A percentile compares a stretch with the other conserved stretches of the same genome.
Conservation (phyloP, 2,113 vertebrate genomes). For the Tragelaphus scriptus region DNA sequence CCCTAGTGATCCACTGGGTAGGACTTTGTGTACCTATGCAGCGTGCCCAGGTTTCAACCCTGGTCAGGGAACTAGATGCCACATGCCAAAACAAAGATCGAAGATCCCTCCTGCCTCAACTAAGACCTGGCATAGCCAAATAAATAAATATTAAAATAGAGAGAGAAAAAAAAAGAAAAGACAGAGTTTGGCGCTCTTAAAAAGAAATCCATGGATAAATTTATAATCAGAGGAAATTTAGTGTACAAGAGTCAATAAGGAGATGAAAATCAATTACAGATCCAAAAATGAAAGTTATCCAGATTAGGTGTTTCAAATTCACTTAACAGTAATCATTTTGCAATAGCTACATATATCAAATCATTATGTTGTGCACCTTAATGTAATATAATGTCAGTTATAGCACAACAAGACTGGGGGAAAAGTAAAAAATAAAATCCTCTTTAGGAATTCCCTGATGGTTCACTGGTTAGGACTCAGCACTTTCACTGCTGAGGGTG, state of each 20-base stretch:
- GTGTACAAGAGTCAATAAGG: not conserved
- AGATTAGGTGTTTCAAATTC: not conserved
- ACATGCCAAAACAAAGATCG: not conserved
- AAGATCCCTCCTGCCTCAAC: not conserved
- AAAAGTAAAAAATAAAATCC: not conserved
- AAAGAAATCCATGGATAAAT: not conserved
- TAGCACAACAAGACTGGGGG: not conserved
- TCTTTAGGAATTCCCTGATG: not conserved
- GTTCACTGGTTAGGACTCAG: not conserved
- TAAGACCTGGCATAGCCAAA: not conserved
- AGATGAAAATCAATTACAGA: not conserved
- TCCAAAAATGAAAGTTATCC: not conserved
- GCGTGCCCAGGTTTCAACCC: not conserved
- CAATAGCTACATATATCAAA: not conserved
- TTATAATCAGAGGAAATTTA: slow-evolving; percentile 5
- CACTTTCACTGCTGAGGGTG: not conserved
- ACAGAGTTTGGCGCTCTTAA: not conserved
- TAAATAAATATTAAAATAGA: not conserved
- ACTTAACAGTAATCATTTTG: not conserved
- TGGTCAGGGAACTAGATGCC: not conserved
- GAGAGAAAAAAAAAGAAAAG: not conserved
- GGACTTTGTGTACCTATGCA: not conserved
- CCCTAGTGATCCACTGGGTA: not conserved
- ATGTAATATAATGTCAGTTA: not conserved
- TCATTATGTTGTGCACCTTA: not conserved